Conservation (phyloP, 2,888 invertebrate species). For the Coremacera marginata region DNA sequence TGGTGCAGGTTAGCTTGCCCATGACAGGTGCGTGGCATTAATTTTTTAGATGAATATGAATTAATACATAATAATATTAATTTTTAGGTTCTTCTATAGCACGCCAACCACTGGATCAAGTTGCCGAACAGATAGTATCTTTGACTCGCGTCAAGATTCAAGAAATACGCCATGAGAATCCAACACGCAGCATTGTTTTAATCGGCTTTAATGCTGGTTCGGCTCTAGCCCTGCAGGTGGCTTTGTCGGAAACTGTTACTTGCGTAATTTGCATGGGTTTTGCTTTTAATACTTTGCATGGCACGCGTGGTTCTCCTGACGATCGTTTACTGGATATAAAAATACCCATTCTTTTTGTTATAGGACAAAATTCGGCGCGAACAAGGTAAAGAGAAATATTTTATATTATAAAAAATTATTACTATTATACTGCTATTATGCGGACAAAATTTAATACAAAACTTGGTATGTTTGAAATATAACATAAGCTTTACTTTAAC, state of each 20-base stretch:
- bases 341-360: conserved; percentile 82
- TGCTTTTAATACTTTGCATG: conserved; percentile 80
- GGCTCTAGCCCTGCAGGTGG: conserved; percentile 80
- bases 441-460: no score
- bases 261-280: conserved; percentile 85
- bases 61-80: not conserved
- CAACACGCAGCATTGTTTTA: conserved; percentile 79
- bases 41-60: not conserved
- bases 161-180: conserved; percentile 77
- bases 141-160: conserved; percentile 79
- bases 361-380: conserved; percentile 80
- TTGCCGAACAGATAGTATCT: conserved; percentile 76
- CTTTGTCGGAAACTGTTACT: conserved; percentile 78
- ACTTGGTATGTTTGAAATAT: no score
- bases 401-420: no score
- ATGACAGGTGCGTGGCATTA: conserved; percentile 56
- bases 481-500: no score
- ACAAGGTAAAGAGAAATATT: conserved; percentile 67
- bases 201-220: conserved; percentile 84
- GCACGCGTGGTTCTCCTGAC: conserved; percentile 80
- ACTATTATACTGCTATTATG: no score
- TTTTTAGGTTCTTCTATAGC: conserved; percentile 58
- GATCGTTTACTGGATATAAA: conserved; percentile 80
- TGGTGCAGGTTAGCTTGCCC: conserved; percentile 71
- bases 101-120: conserved; percentile 67